Evolutionary conservation across 2,797 vertebrate species (phyloP), one percentile per base, ranked within the genome.

Genomic region (Syngnathus rostellatus): DNA sequence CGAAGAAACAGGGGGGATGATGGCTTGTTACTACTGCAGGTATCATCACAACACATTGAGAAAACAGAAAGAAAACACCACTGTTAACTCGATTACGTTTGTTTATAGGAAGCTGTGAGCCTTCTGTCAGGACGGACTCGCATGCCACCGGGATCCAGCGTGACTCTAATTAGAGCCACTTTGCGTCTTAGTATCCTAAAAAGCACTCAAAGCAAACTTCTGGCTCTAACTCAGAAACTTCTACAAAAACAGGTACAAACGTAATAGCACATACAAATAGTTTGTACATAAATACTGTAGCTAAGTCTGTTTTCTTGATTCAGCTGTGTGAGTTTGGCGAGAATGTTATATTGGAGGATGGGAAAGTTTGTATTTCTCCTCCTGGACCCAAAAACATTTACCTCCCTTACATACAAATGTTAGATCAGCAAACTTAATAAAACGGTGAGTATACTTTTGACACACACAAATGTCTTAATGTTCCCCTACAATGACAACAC

Each of bases 301-400:
- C 50, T 53, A 53, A 53, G n/a, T 53, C 3, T 53, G 0, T 53
- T 46, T 58, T 8, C 65, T 2, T 1, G 1, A 78, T 77, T 60
- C 72, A 99, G 96, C 87, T 97, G 41, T 75, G 77, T 79, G 66
- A 64, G 71, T 89, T 93, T 67, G 94, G 93, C 67, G 89, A 94
- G 82, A 79, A 21, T 64, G 73, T 94, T 72, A 73, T 80, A 61
- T 17, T 72, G 46, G 77, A 80, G 63, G 69, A 73, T 75, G 88
- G 87, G 77, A 76, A 72, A 66, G 83, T 91, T 1, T 66, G 76
- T 73, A 72, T 86, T 58, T 81, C 75, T 73, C 73, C 78, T 37
- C 60, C 85, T 2, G 90, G 88, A 68, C 68, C 85, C 48, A 92
- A 77, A 74, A 98, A 98, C 77, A 89, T 94, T 68, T 98, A 95